Conservation (phyloP, 1,140 invertebrate genomes). For the Ceratosolen fusciceps region DNA sequence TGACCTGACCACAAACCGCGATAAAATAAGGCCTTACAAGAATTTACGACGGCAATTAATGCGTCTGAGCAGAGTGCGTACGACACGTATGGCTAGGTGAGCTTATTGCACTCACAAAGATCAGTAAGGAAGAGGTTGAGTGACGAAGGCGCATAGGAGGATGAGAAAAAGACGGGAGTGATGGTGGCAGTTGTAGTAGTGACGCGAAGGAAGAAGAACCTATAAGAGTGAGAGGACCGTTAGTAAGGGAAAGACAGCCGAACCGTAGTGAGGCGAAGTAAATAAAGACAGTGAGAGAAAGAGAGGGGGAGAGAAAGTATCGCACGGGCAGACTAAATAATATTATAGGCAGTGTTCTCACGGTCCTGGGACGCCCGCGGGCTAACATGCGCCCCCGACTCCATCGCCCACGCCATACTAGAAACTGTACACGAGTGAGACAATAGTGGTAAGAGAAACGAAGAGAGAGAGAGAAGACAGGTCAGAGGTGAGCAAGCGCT, state of each 20-base stretch:
- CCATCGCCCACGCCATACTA: slow-evolving; percentile 66
- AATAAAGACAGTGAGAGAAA: slow-evolving; percentile 9
- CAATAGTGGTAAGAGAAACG: slow-evolving; percentile 44
- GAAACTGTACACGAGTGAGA: slow-evolving; percentile 35
- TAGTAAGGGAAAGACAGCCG: slow-evolving; percentile 44
- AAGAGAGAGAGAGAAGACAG: not conserved
- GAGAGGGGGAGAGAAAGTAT: slow-evolving; percentile 51
- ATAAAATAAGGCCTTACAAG: slow-evolving; percentile 58
- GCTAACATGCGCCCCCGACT: slow-evolving; percentile 67
- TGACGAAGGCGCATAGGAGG: not conserved
- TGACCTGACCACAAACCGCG: slow-evolving; percentile 1
- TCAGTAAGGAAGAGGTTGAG: not conserved
- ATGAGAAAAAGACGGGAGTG: too few relatives aligned
- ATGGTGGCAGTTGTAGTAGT: too few relatives aligned
- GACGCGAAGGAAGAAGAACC: slow-evolving; percentile 13
- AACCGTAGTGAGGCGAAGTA: too few relatives aligned
- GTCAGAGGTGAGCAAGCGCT: slow-evolving; percentile 67
- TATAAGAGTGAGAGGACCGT: slow-evolving; percentile 44
- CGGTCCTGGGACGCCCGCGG: slow-evolving; percentile 71
- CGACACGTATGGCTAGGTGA: slow-evolving; percentile 64
- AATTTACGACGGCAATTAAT: slow-evolving; percentile 73
- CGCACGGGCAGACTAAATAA: slow-evolving; percentile 70
- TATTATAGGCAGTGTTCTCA: slow-evolving; percentile 73
- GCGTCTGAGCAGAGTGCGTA: slow-evolving; percentile 67
- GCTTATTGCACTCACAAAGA: slow-evolving; percentile 38